phyloP scores from a whole-genome alignment of 2,113 vertebrate species.

The Cavia aperea region DNA sequence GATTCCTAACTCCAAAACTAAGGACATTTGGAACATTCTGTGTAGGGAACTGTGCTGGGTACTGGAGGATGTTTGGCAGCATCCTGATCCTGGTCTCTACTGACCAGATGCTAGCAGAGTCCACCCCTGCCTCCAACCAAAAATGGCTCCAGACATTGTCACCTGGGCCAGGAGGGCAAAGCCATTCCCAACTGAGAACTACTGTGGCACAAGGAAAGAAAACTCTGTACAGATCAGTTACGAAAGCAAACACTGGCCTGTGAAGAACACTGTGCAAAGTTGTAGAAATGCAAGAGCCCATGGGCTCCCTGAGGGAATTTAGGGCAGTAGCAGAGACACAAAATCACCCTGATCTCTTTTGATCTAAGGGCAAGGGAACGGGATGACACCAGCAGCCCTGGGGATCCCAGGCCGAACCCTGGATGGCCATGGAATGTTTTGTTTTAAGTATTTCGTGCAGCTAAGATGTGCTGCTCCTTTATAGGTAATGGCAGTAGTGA shows the following conservation, averaged over 20 bases:
- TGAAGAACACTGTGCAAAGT: not conserved
- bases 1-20: not conserved
- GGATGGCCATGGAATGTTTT: not conserved
- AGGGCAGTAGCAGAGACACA: not conserved
- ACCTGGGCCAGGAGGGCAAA: not conserved
- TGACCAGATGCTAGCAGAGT: not conserved
- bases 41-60: not conserved
- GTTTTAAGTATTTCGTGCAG: not conserved
- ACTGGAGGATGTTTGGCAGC: not conserved
- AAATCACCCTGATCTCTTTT: not conserved
- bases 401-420: not conserved
- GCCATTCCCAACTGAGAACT: not conserved
- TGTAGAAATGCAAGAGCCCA: not conserved
- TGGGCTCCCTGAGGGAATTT: not conserved
- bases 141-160: not conserved
- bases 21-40: not conserved
- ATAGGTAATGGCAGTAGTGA: not conserved
- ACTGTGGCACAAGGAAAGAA: not conserved
- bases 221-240: not conserved
- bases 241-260: not conserved
- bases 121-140: not conserved
- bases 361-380: not conserved
- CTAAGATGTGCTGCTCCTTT: not conserved
- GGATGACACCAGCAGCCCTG: not conserved
- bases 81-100: not conserved